Conservation (phyloP, 2,797 vertebrate species). For the Poeciliopsis infans region DNA sequence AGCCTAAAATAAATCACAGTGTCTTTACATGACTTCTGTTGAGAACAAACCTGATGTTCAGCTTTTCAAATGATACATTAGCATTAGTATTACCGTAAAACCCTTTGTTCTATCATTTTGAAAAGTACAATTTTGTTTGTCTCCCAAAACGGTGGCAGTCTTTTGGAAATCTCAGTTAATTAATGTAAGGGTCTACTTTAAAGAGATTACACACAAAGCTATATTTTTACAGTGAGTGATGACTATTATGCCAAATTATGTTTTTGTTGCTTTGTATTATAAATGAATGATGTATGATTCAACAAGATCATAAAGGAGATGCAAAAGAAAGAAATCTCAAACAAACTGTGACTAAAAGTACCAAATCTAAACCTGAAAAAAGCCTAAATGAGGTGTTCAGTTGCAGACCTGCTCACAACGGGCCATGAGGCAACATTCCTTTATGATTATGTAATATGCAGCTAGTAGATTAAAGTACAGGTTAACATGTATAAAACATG, state of each 20-base stretch:
- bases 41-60: slow-evolving; percentile 24
- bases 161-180: background rate
- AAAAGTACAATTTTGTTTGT: background rate
- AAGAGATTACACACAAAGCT: background rate
- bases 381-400: no score
- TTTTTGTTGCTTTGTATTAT: background rate
- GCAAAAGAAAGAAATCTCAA: background rate
- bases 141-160: background rate
- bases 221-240: background rate
- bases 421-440: background rate
- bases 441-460: background rate
- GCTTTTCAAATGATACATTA: background rate
- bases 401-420: background rate
- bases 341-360: background rate
- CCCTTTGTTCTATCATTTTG: background rate
- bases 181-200: background rate
- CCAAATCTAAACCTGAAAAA: background rate
- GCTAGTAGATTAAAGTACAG: background rate
- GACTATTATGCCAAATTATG: background rate
- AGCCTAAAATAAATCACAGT: background rate
- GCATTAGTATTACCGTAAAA: background rate
- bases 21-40: background rate
- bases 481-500: background rate
- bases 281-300: background rate
- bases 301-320: background rate